Base-by-base conservation (phyloP, 2,113 vertebrate species). In the Colistium nudipinnis region DNA sequence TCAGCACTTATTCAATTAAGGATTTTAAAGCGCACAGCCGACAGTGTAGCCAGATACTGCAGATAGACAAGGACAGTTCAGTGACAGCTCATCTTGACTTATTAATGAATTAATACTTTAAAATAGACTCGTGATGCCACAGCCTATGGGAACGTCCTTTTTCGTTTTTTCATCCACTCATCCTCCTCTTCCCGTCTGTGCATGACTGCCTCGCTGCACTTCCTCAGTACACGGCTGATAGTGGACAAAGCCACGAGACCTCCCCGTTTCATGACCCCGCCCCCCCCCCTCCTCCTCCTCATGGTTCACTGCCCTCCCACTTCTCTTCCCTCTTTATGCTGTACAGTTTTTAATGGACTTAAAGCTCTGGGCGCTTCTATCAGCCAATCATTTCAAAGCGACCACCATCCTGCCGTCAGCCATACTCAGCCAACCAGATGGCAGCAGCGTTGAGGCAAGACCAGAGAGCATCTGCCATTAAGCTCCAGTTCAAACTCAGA, bases 401-500 rank as follows among this genome's bases (percentile, higher is more conserved):
- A 61, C 76, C 80, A 69, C 64, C 63, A 63, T 57, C 57, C 59
- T 13, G 55, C 76, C 75, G 70, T 81, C 51, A 80, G 69, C 63
- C 47, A 44, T 63, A 61, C 30, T 79, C 80, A 69, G 75, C 74
- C 78, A 88, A 88, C 84, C 90, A 90, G 88, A 91, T 88, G 90
- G 89, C 76, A 86, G 81, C 66, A 63, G 70, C 80, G 82, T 9
- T 84, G 77, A 57, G 86, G 78, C 85, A 59, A 64, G 56, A 74
- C 55, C 67, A 60, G 60, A 76, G 77, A 76, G 83, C 87, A 83
- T 84, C 84, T 89, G 84, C 70, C 72, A 59, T 62, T 17, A 7
- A 6, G 7, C 24, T 49, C 47, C 14, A 25, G 16, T 8, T 25
- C 47, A 25, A 3, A 49, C 27, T 7, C 47, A 49, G 11, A 25